Base-by-base conservation (phyloP, 2,113 vertebrate genomes). In the Eupsittula cactorum region DNA sequence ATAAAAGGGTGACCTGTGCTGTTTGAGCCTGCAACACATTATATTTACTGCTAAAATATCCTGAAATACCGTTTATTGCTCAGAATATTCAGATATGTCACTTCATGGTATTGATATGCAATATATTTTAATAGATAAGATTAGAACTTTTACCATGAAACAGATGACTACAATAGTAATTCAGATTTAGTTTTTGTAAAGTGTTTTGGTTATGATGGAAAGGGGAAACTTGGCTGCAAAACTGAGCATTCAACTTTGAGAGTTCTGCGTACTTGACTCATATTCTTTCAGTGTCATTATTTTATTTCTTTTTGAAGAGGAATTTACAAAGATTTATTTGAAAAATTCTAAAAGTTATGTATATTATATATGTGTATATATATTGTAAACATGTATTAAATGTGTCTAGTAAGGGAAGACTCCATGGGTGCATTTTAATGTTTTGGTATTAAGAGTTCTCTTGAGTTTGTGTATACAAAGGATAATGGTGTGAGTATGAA, bases 291-390 rank as follows among this genome's bases (percentile, higher is more conserved):
- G 86, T 98, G 96, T 97, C 92, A 89, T 97, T 97, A 95, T 97
- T 98, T 97, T 98, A 97, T 98, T 98, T 97, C 95, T 97, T 98
- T 98, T 97, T 95, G 93, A 95, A 97, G 88, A 98, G 84, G 88
- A 97, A 97, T 97, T 97, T 92, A 88, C 96, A 97, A 97, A 97
- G 88, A 96, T 98, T 98, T 98, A 98, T 98, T 98, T 98, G 97
- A 97, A 97, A 97, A 97, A 97, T 86, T 97, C 97, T 98, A 98
- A 92, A 98, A 98, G 78, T 96, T 98, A 98, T 98, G 98, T 98
- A 98, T 98, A 98, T 98, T 98, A 98, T 98, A 98, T 98, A 97
- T 97, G 97, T 98, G 95, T 98, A 97, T 98, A 98, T 98, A 98
- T 98, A 98, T 98, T 98, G 96, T 98, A 98, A 89, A 96, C 97